phyloP scores from a whole-genome alignment of 2,888 invertebrate species.

The Drosophila koepferae region DNA sequence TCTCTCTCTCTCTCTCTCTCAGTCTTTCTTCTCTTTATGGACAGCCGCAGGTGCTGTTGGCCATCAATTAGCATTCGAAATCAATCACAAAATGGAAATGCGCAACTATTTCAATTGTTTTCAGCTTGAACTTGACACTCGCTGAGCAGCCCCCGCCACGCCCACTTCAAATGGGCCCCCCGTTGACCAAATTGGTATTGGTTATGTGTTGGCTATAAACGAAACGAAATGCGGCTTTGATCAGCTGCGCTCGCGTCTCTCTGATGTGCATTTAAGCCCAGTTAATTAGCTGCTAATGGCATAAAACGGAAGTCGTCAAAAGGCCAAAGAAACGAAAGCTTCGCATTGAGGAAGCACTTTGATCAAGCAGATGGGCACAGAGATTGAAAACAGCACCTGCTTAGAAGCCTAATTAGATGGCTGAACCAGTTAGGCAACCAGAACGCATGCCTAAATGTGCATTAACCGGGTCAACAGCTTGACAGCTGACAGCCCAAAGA shows the following conservation, averaged over 20 bases:
- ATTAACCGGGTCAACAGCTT: conserved; percentile 4
- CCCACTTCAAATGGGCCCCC: not conserved
- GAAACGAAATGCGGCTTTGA: conserved; percentile 57
- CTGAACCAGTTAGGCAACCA: conserved; percentile 12
- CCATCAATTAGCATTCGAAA: conserved; percentile 68
- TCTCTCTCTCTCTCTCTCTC: not conserved
- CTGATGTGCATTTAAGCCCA: conserved; percentile 50
- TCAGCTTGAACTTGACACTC: conserved; percentile 72
- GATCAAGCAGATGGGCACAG: conserved; percentile 41
- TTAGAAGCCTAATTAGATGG: conserved; percentile 43
- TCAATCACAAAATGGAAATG: conserved; percentile 70
- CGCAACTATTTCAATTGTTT: conserved; percentile 71
- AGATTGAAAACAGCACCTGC: conserved; percentile 41
- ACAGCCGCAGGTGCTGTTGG: conserved; percentile 40
- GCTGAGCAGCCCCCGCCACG: not conserved
- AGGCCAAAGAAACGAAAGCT: conserved; percentile 66
- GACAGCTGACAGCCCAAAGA: not conserved
- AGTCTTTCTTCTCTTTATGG: conserved; percentile 3
- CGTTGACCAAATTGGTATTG: conserved; percentile 36
- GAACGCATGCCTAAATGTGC: not conserved
- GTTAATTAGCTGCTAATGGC: conserved; percentile 64
- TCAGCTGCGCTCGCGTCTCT: conserved; percentile 53
- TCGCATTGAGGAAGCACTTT: conserved; percentile 51
- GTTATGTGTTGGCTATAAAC: conserved; percentile 20
- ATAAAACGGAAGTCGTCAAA: conserved; percentile 57